Evolutionary conservation across 92 coral and sea anemone species (phyloP).

Genomic region (Metridium senile): DNA sequence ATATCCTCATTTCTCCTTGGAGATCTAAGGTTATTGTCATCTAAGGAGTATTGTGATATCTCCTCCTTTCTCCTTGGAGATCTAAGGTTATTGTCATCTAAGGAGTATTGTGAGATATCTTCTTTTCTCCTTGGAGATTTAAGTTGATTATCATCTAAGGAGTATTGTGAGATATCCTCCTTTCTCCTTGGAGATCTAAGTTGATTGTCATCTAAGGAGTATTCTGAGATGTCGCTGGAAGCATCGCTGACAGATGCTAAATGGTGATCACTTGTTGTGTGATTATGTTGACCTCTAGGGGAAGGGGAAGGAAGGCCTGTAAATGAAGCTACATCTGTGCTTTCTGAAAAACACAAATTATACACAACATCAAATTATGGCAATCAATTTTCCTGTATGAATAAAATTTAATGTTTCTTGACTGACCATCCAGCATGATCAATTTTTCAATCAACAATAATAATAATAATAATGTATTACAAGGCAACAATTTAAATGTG

Average conservation of each 20-base stretch:
- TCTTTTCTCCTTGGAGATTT: background rate
- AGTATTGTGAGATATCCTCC: background rate
- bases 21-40: background rate
- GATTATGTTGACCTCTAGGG: constrained; percentile 15
- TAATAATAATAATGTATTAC: too few species aligned
- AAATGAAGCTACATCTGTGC: constrained; percentile 80
- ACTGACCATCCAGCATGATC: too few species aligned
- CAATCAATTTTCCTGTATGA: too few species aligned
- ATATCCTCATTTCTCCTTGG: background rate
- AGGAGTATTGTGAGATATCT: background rate
- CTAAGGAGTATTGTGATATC: background rate
- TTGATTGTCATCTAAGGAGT: background rate
- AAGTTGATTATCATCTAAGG: background rate
- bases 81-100: background rate
- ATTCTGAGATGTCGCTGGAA: constrained; percentile 5
- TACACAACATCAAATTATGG: too few species aligned
- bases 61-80: constrained; percentile 9
- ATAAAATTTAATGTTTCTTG: too few species aligned
- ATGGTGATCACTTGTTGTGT: constrained; percentile 3
- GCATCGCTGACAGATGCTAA: constrained; percentile 2
- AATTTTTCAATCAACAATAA: too few species aligned
- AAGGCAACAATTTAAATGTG: too few species aligned
- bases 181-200: background rate
- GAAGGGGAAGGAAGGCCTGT: constrained; percentile 59
- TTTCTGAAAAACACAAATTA: constrained; percentile 47